Conservation (phyloP, 1,140 invertebrate species). For the Aphidius ervi region DNA sequence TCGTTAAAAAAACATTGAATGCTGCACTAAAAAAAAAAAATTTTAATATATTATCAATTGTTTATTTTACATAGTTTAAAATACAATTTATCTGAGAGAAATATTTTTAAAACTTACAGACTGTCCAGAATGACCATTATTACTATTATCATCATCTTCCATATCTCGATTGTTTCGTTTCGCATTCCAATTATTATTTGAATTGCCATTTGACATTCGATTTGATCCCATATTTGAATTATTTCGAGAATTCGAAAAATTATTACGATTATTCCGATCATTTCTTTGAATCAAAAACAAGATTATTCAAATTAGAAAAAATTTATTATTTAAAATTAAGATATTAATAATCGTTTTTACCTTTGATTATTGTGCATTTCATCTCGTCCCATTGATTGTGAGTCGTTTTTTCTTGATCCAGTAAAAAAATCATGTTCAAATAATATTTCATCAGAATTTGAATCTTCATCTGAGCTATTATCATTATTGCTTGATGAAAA, state of each 20-base stretch:
- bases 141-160: not conserved
- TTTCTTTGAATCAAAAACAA: too few species aligned
- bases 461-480: conserved; percentile 26
- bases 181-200: conserved; percentile 21
- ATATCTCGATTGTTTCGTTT: conserved; percentile 13
- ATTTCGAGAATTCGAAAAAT: too few species aligned
- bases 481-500: conserved; percentile 27
- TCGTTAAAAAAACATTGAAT: conserved; percentile 48
- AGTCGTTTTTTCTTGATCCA: conserved; percentile 18
- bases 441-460: conserved; percentile 33
- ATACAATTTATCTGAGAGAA: not conserved
- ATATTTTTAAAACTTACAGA: conserved; percentile 26
- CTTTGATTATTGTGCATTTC: conserved; percentile 6
- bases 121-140: conserved; percentile 24
- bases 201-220: too few species aligned
- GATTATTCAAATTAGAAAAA: not conserved
- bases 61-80: not conserved
- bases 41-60: not conserved
- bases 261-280: too few species aligned
- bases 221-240: not conserved
- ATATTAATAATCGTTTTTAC: not conserved
- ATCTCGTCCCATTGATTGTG: not conserved
- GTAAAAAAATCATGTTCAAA: conserved; percentile 37
- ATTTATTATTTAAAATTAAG: not conserved
- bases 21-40: conserved; percentile 41